Conservation (phyloP, 2,888 invertebrate species). For the Cyaniris semiargus region DNA sequence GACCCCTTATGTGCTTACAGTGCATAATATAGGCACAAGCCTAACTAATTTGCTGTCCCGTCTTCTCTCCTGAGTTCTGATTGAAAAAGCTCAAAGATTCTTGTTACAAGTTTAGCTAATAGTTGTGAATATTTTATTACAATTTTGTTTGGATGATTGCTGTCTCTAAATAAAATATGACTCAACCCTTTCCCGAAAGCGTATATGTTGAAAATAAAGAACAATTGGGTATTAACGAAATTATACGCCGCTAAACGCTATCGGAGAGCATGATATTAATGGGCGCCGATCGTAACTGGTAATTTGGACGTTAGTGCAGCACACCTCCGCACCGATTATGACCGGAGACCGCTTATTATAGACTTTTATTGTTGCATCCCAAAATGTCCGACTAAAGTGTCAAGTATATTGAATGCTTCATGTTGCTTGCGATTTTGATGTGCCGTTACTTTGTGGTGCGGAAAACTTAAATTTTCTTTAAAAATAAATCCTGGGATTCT, state of each 20-base stretch:
- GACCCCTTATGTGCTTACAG: too few species aligned
- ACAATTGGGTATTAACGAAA: not conserved
- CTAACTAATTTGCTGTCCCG: too few species aligned
- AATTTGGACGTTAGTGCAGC: conserved; percentile 8
- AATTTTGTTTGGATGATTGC: not conserved
- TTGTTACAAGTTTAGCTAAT: too few species aligned
- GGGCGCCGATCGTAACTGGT: not conserved
- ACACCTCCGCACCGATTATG: not conserved
- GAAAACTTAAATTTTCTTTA: too few species aligned
- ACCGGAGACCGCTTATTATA: not conserved
- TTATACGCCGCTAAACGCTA: not conserved
- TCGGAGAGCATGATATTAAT: not conserved
- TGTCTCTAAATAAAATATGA: not conserved
- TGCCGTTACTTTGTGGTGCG: too few species aligned
- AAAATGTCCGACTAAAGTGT: not conserved
- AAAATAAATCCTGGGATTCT: too few species aligned
- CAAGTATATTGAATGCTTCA: not conserved
- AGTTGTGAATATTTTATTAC: too few species aligned
- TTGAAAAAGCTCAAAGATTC: too few species aligned
- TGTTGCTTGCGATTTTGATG: not conserved
- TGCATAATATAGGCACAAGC: too few species aligned
- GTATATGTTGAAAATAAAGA: not conserved
- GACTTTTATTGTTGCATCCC: conserved; percentile 5
- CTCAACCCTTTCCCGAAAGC: not conserved
- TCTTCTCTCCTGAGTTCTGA: too few species aligned